Base-by-base conservation (phyloP, 2,888 invertebrate genomes). In the Rotaria sp. region DNA sequence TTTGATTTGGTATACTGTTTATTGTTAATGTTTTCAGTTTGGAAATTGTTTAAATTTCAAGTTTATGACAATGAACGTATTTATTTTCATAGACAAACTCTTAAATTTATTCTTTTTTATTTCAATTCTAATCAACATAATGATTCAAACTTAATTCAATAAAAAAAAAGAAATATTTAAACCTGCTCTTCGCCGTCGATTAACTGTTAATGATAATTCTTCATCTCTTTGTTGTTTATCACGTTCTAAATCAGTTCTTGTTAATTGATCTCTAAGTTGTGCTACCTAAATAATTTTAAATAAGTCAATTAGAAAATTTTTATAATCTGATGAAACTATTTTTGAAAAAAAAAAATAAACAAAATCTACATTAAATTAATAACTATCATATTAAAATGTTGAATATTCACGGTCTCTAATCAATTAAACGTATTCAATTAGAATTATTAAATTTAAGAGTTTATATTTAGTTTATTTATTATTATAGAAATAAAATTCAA, bases 101-200 rank as follows among this genome's bases (percentile, higher is more conserved):
- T 4, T 8, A 45, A 45, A 45, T 13, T 11, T 45, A 8, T 45
- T 45, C 45, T 45, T 45, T 45, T 45, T 13, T 45, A 45, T 45
- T 45, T 45, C 45, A 11, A 11, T 45, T 45, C 5, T 13, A 45
- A 45, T 45, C 45, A 8, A 45, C 45, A 50, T 50, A 18, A 50
- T 50, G 50, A 50, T 50, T 15, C 18, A 18, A 15, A 50, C 18
- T 18, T 18, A 50, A 50, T 50, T 4, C 13, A 50, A 50, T 18
- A 50, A 50, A 13, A 50, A 50, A 10, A 67, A 67, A n/a, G n/a
- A n/a, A n/a, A n/a, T n/a, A n/a, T n/a, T 67, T 45, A 80, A n/a
- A 80, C 80, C 80, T 80, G 67, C 38, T 67, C 45, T 80, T 24
- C 80, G 41, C 26, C 80, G 80, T 45, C 45, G 80, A 80, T 45